A percentile compares a stretch with the other conserved stretches of the same genome.
Evolutionary conservation across 2,113 vertebrate genomes (phyloP).

Genomic region (Sebastes schlegelii): DNA sequence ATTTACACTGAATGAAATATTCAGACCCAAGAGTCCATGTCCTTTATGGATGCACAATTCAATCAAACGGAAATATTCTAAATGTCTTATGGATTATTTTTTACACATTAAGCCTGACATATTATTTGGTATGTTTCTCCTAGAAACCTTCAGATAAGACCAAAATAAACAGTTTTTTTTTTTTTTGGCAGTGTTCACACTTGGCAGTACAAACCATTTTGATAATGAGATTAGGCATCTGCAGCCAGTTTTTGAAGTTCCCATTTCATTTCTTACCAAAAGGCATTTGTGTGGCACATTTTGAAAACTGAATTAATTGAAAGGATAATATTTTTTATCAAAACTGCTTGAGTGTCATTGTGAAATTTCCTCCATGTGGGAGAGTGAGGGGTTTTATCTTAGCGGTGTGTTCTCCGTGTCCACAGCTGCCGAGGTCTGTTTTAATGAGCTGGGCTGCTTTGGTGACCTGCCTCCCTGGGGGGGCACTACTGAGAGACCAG

Average conservation of each 20-base stretch:
- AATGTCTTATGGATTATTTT: not conserved
- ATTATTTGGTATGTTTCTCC: not conserved
- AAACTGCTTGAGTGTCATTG: not conserved
- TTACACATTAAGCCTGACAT: not conserved
- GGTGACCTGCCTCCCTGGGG: conserved; percentile 84
- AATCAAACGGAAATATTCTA: not conserved
- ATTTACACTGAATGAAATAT: not conserved
- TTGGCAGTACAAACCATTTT: not conserved
- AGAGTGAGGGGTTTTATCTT: not conserved
- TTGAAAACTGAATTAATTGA: not conserved
- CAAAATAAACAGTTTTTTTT: not conserved
- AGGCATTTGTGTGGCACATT: not conserved
- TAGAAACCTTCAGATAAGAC: not conserved
- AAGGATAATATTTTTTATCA: not conserved
- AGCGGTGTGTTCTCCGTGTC: not conserved
- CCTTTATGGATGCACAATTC: not conserved
- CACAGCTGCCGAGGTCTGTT: conserved; percentile 80
- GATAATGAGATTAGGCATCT: not conserved
- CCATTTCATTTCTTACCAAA: not conserved
- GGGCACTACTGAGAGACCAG: conserved; percentile 81
- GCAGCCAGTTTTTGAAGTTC: not conserved
- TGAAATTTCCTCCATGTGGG: not conserved
- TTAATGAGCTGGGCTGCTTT: conserved; percentile 86
- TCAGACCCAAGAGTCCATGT: not conserved
- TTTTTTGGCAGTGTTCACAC: not conserved